These are phyloP conservation scores for Gyps fulvus DNA, from an alignment of 2,113 vertebrate species.

Conservation along the genomic window DNA sequence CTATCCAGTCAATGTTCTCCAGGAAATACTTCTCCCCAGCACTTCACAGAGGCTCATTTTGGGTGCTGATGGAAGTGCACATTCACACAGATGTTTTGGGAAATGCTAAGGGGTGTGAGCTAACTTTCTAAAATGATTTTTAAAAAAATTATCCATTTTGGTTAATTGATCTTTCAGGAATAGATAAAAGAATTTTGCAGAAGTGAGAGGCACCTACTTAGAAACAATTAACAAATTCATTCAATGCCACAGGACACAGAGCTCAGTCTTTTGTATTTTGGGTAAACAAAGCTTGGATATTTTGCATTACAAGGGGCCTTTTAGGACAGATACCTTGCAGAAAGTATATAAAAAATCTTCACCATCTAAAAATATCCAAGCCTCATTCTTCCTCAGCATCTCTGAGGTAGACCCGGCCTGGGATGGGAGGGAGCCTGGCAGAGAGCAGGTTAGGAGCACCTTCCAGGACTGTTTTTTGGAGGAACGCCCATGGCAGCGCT, in stretches of 20 bases:
- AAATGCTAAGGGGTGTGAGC: not conserved
- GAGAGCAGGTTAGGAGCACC: not conserved
- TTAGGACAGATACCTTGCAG: not conserved
- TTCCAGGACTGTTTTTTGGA: not conserved
- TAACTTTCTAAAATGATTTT: not conserved
- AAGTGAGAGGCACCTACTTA: not conserved
- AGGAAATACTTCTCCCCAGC: not conserved
- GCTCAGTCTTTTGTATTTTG: not conserved
- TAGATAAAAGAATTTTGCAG: not conserved
- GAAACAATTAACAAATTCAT: not conserved
- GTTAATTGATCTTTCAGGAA: not conserved
- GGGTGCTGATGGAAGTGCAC: not conserved
- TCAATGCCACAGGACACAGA: not conserved
- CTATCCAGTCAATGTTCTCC: not conserved
- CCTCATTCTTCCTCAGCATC: not conserved
- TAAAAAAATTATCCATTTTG: not conserved
- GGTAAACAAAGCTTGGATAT: not conserved
- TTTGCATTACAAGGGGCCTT: not conserved
- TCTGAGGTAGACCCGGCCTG: not conserved
- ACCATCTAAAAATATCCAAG: not conserved
- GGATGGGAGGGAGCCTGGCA: not conserved
- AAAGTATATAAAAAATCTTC: not conserved
- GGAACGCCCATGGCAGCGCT: fast-evolving
- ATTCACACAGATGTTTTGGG: not conserved
- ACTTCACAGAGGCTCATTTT: not conserved